phyloP scores from a whole-genome alignment of 2,113 vertebrate species.

The Euleptes europaea region DNA sequence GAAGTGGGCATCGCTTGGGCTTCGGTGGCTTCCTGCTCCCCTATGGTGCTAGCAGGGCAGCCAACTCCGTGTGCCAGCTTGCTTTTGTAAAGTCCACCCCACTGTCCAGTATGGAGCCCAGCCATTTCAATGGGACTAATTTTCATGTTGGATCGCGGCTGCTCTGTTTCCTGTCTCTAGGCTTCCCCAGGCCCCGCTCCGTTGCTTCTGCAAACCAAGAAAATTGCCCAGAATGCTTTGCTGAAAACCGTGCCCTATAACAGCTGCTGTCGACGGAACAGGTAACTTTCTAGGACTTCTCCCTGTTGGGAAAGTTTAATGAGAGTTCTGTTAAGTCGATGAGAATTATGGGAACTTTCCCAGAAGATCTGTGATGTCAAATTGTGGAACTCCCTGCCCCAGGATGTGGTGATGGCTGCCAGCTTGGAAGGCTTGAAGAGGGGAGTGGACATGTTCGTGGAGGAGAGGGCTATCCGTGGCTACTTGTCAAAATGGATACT shows the following conservation, averaged over 20 bases:
- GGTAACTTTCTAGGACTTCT: conserved; percentile 60
- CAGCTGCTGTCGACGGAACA: conserved; percentile 83
- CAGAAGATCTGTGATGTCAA: too few species aligned
- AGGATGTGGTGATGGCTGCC: too few species aligned
- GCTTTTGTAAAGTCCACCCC: neutral
- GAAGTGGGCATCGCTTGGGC: too few species aligned
- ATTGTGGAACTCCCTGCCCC: too few species aligned
- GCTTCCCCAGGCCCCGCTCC: conserved; percentile 77
- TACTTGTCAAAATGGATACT: too few species aligned
- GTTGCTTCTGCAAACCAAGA: conserved; percentile 81
- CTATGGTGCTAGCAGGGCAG: neutral
- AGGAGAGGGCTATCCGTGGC: too few species aligned
- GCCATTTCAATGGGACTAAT: neutral
- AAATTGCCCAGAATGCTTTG: conserved; percentile 83
- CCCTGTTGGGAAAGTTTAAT: too few species aligned
- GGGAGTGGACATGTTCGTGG: too few species aligned
- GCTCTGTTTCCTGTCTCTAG: conserved; percentile 38
- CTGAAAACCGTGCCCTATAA: conserved; percentile 83
- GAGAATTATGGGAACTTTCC: too few species aligned
- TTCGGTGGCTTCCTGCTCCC: too few species aligned
- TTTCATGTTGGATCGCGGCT: neutral
- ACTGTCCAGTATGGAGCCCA: neutral
- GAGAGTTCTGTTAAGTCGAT: too few species aligned
- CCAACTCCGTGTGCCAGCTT: neutral
- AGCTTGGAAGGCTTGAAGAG: too few species aligned